Evolutionary conservation across 2,113 vertebrate genomes (phyloP).

Genomic region (Neoarius graeffei): DNA sequence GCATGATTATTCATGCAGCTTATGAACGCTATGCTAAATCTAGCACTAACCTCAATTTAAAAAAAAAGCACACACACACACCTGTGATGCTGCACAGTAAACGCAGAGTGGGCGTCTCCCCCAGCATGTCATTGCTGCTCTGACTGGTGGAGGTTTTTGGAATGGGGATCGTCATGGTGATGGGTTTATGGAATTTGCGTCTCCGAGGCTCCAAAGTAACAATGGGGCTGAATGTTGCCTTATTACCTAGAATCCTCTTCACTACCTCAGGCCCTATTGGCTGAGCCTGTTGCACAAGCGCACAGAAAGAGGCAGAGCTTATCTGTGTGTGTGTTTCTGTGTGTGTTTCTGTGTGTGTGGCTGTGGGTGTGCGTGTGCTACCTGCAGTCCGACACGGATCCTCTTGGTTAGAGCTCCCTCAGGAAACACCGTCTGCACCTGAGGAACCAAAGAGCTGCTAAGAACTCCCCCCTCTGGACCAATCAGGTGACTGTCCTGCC

Average conservation of each 20-base stretch:
- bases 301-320: not conserved
- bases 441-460: conserved; percentile 91
- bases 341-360: conserved; percentile 12
- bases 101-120: conserved; percentile 88
- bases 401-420: conserved; percentile 95
- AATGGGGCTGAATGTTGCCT: conserved; percentile 95
- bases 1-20: not conserved
- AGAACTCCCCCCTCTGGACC: conserved; percentile 96
- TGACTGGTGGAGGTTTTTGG: conserved; percentile 86
- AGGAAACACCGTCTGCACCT: conserved; percentile 95
- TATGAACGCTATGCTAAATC: not conserved
- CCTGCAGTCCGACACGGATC: conserved; percentile 96
- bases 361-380: conserved; percentile 55
- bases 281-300: conserved; percentile 78
- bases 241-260: conserved; percentile 94
- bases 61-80: conserved; percentile 56
- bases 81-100: conserved; percentile 97
- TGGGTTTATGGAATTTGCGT: conserved; percentile 72
- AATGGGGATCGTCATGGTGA: conserved; percentile 78
- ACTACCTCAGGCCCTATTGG: conserved; percentile 87
- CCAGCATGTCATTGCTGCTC: conserved; percentile 77
- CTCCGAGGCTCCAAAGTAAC: conserved; percentile 94
- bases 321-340: not conserved
- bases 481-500: conserved; percentile 95
- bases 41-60: not conserved